Conservation (phyloP, 2,888 invertebrate genomes). For the Pilophorus perplexus region DNA sequence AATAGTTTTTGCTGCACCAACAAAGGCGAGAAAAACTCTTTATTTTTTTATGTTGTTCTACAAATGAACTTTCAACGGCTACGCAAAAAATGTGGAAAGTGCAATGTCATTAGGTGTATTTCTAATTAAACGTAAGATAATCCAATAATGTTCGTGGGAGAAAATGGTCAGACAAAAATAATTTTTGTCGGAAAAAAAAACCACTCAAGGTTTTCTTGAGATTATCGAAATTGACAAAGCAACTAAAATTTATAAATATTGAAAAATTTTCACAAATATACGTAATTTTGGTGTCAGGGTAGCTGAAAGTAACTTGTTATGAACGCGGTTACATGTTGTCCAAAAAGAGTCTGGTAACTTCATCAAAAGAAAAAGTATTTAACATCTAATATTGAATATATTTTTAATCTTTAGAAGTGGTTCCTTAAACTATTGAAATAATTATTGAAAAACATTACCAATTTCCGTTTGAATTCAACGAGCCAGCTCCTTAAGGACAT, state of each 20-base stretch:
- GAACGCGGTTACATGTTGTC: conserved; percentile 25
- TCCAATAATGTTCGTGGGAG: conserved; percentile 42
- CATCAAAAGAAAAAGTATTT: conserved; percentile 5
- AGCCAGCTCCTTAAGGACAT: neutral
- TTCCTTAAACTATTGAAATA: conserved; percentile 8
- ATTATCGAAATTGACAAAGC: neutral
- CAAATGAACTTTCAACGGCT: conserved; percentile 13
- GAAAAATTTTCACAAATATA: conserved; percentile 61
- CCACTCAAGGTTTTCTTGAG: conserved; percentile 11
- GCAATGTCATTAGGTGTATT: conserved; percentile 43
- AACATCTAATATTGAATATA: conserved; percentile 22
- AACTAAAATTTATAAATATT: conserved; percentile 54
- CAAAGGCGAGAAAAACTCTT: conserved; percentile 26
- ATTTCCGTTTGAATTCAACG: neutral
- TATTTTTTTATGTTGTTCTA: conserved; percentile 39
- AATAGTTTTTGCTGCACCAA: conserved; percentile 27
- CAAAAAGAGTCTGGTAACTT: conserved; percentile 26
- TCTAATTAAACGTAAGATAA: conserved; percentile 37
- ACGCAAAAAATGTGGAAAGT: conserved; percentile 41
- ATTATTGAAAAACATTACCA: neutral
- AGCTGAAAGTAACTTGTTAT: conserved; percentile 52
- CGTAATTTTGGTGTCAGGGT: conserved; percentile 87
- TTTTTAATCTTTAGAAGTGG: conserved; percentile 24
- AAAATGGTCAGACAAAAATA: conserved; percentile 35
- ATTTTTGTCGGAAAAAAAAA: conserved; percentile 23